Conservation (phyloP, 2,113 vertebrate species). For the Spermophilus dauricus region DNA sequence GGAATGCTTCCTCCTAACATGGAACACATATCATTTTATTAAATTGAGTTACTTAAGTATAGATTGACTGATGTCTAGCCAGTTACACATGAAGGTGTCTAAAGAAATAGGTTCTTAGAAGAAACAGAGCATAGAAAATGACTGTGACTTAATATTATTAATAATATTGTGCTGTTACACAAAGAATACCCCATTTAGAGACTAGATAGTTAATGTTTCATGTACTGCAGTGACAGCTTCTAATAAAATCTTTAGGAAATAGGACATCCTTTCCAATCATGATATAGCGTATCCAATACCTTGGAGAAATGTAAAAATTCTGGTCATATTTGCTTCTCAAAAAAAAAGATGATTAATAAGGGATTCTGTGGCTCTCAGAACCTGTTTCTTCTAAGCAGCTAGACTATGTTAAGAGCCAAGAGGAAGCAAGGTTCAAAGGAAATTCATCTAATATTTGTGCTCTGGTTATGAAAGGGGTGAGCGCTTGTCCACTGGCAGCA, state of each 20-base stretch:
- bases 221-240: not conserved
- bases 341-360: conserved; percentile 73
- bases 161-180: not conserved
- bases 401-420: conserved; percentile 60
- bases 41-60: conserved; percentile 54
- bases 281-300: conserved; percentile 50
- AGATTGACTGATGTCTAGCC: conserved; percentile 21
- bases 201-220: conserved; percentile 9
- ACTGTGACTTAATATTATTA: not conserved
- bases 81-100: conserved; percentile 38
- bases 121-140: conserved; percentile 32
- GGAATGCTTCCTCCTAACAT: conserved; percentile 65
- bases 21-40: conserved; percentile 64
- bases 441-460: conserved; percentile 82
- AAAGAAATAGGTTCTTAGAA: conserved; percentile 24
- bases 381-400: conserved; percentile 61
- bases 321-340: conserved; percentile 62
- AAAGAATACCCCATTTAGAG: conserved; percentile 26
- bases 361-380: conserved; percentile 65
- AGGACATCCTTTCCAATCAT: conserved; percentile 54
- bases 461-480: conserved; percentile 56
- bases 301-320: conserved; percentile 65
- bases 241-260: conserved; percentile 68
- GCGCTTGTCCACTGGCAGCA: conserved; percentile 30
- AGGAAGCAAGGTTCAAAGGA: conserved; percentile 82